A percentile compares a stretch with the other conserved stretches of the same genome.
Conservation (phyloP, 2,888 invertebrate genomes). For the Smittia sp. region DNA sequence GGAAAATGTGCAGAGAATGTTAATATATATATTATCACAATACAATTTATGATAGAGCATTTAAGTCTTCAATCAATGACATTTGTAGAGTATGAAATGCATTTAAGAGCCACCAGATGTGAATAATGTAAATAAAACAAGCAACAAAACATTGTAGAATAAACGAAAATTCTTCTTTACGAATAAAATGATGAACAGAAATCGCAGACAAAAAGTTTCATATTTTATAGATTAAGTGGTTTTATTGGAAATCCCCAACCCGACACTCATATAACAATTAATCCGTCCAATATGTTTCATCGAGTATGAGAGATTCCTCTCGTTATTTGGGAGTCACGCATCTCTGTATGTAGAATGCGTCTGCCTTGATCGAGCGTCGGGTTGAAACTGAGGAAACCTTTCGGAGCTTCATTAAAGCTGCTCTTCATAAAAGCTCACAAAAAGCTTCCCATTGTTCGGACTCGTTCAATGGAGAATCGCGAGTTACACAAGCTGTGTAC, state of each 20-base stretch:
- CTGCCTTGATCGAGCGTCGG: too few relatives aligned
- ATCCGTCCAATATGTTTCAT: too few relatives aligned
- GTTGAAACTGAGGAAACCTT: too few relatives aligned
- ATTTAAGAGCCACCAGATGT: background rate
- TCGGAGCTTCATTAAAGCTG: too few relatives aligned
- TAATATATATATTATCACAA: background rate
- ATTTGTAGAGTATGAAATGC: slow-evolving; percentile 1
- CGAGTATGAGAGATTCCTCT: background rate
- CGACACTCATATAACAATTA: too few relatives aligned
- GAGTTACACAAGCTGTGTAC: too few relatives aligned
- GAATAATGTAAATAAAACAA: background rate
- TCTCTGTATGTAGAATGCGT: too few relatives aligned
- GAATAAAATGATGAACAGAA: background rate
- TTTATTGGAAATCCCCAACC: too few relatives aligned
- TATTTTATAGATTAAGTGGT: background rate
- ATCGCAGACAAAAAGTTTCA: background rate
- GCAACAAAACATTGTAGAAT: background rate
- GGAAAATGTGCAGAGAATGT: slow-evolving; percentile 2
- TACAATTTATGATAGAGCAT: background rate
- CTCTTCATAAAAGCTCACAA: too few relatives aligned
- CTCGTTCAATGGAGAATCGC: too few relatives aligned
- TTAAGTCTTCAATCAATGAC: background rate
- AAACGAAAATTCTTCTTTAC: background rate
- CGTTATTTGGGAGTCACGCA: background rate
- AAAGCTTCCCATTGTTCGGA: too few relatives aligned